Evolutionary conservation across 2,797 vertebrate genomes (phyloP).

Genomic region (Sarcophilus harrisii): DNA sequence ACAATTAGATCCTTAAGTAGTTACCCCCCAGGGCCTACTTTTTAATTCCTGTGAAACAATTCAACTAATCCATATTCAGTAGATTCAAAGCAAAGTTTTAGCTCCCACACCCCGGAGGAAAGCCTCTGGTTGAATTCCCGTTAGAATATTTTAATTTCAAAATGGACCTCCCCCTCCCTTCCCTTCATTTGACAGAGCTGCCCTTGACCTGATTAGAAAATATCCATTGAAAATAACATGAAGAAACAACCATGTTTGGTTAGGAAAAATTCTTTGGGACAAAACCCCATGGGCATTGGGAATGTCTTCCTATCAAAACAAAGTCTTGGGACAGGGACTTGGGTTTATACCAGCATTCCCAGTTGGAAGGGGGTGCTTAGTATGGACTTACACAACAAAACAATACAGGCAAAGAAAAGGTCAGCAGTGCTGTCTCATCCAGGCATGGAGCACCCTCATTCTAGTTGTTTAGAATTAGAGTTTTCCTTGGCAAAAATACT

Average conservation of each 20-base stretch:
- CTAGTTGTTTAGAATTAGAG: not conserved
- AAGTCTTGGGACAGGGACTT: constrained; percentile 45
- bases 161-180: constrained; percentile 8
- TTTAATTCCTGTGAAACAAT: constrained; percentile 73
- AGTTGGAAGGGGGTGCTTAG: constrained; percentile 72
- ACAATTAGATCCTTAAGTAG: constrained; percentile 70
- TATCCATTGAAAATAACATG: constrained; percentile 78
- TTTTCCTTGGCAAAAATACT: not conserved
- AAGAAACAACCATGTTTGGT: constrained; percentile 79
- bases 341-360: constrained; percentile 49
- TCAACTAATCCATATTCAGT: constrained; percentile 77
- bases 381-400: not conserved
- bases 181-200: not conserved
- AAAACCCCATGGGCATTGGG: constrained; percentile 32
- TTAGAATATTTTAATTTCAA: constrained; percentile 74
- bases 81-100: constrained; percentile 74
- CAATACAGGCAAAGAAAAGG: not conserved
- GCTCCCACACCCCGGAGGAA: constrained; percentile 61
- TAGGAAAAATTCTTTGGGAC: constrained; percentile 76
- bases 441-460: not conserved
- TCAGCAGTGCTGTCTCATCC: not conserved
- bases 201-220: not conserved
- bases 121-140: constrained; percentile 49
- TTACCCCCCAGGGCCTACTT: constrained; percentile 70
- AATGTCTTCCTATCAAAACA: constrained; percentile 76